Conservation (phyloP, 1,140 invertebrate species). For the Drosophila nikananu region DNA sequence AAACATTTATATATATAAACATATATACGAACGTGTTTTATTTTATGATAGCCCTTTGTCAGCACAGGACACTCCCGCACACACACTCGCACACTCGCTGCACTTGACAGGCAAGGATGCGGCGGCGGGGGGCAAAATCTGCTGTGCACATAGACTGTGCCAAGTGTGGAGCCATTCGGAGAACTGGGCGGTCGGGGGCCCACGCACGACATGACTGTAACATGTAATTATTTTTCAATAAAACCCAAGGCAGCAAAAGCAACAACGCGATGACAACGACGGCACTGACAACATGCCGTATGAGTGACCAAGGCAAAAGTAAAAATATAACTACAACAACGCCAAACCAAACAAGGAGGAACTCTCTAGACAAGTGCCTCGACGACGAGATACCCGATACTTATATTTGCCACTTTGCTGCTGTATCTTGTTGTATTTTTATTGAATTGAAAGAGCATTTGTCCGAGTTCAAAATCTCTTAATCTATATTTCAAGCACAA, state of each 20-base stretch:
- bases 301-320: slow-evolving; percentile 68
- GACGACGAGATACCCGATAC: slow-evolving; percentile 7
- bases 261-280: slow-evolving; percentile 51
- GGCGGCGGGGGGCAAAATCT: slow-evolving; percentile 18
- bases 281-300: slow-evolving; percentile 73
- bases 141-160: slow-evolving; percentile 71
- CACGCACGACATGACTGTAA: slow-evolving; percentile 83
- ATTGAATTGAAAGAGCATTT: background rate
- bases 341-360: slow-evolving; percentile 18
- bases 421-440: background rate
- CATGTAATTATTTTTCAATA: slow-evolving; percentile 85
- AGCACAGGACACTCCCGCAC: slow-evolving; percentile 57
- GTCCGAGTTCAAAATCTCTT: no score
- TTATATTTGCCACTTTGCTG: background rate
- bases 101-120: slow-evolving; percentile 69
- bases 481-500: background rate
- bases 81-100: slow-evolving; percentile 49
- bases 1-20: slow-evolving; percentile 36
- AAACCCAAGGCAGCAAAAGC: slow-evolving; percentile 76
- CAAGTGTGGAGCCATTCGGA: slow-evolving; percentile 51
- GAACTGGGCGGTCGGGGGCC: slow-evolving; percentile 34
- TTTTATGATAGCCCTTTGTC: slow-evolving; percentile 82
- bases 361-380: background rate
- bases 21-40: slow-evolving; percentile 68
- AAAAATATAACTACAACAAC: slow-evolving; percentile 24